A percentile compares a stretch with the other conserved stretches of the same genome.
These are phyloP conservation scores for Alosa alosa DNA, from an alignment of 2,113 vertebrate species.

Conservation along the genomic window DNA sequence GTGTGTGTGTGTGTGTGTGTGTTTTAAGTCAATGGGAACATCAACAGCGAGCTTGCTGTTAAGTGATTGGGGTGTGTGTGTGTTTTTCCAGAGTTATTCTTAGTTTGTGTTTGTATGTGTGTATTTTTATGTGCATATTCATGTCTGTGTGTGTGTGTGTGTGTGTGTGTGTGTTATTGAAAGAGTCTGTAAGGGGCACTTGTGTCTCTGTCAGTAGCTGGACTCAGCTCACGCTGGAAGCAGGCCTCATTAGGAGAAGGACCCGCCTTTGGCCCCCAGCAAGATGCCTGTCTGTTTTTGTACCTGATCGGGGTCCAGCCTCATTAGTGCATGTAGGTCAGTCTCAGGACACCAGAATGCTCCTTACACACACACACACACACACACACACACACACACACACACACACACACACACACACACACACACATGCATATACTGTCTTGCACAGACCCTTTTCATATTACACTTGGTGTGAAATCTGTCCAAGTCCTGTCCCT, in stretches of 20 bases:
- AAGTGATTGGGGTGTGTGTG: background rate
- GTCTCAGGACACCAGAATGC: slow-evolving; percentile 22
- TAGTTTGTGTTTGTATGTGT: background rate
- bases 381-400: slow-evolving; percentile 1
- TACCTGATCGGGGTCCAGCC: background rate
- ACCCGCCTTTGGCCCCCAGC: slow-evolving; percentile 18
- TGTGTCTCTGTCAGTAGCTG: slow-evolving; percentile 17
- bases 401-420: background rate
- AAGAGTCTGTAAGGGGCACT: background rate
- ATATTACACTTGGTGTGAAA: background rate
- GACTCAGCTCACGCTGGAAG: slow-evolving; percentile 27
- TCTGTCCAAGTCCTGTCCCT: background rate
- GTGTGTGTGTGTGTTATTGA: background rate
- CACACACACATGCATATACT: background rate
- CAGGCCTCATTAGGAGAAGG: slow-evolving; percentile 21
- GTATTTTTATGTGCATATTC: background rate
- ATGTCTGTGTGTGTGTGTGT: slow-evolving; percentile 21
- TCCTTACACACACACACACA: background rate
- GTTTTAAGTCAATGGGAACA: background rate
- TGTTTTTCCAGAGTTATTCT: background rate
- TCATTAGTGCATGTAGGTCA: slow-evolving; percentile 23
- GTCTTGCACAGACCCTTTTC: background rate
- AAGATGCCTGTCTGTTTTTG: slow-evolving; percentile 23
- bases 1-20: background rate
- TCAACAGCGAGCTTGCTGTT: background rate